phyloP scores from a whole-genome alignment of 2,797 vertebrate species.

The Coracias cyanogaster region DNA sequence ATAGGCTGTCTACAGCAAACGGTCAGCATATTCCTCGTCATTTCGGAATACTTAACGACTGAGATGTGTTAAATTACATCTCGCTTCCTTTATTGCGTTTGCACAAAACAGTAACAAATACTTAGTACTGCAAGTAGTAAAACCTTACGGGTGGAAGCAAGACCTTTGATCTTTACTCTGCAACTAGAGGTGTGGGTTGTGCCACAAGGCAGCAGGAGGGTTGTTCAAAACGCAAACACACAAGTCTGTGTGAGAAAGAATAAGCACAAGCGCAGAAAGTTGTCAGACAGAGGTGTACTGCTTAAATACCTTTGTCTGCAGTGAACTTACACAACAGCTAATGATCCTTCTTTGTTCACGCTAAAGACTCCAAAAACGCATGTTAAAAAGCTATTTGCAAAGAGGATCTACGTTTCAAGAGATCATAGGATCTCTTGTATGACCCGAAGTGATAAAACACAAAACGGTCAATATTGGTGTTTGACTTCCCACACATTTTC shows the following conservation, averaged over 20 bases:
- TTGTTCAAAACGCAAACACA: neutral
- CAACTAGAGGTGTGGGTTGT: slow-evolving; percentile 8
- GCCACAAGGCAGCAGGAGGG: neutral
- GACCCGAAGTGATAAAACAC: neutral
- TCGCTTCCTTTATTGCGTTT: slow-evolving; percentile 51
- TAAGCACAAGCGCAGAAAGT: rapidly evolving
- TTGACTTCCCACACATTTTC: neutral
- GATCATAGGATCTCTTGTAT: neutral
- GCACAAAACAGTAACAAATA: slow-evolving; percentile 66
- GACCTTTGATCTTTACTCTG: slow-evolving; percentile 31
- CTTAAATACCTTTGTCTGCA: neutral
- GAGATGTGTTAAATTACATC: slow-evolving; percentile 77
- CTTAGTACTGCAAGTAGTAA: slow-evolving; percentile 43
- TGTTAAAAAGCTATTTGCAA: neutral
- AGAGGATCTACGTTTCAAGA: neutral
- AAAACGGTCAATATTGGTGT: neutral
- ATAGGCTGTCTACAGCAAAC: slow-evolving; percentile 75
- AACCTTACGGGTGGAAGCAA: neutral
- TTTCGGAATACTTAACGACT: slow-evolving; percentile 72
- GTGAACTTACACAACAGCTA: rapidly evolving
- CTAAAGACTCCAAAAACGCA: neutral
- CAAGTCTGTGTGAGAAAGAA: rapidly evolving
- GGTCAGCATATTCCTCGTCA: slow-evolving; percentile 70
- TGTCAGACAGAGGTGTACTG: rapidly evolving
- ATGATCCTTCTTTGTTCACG: rapidly evolving